These are phyloP conservation scores for Paramormyrops hopkinsi DNA, from an alignment of 2,797 vertebrate genomes.

Conservation along the genomic window DNA sequence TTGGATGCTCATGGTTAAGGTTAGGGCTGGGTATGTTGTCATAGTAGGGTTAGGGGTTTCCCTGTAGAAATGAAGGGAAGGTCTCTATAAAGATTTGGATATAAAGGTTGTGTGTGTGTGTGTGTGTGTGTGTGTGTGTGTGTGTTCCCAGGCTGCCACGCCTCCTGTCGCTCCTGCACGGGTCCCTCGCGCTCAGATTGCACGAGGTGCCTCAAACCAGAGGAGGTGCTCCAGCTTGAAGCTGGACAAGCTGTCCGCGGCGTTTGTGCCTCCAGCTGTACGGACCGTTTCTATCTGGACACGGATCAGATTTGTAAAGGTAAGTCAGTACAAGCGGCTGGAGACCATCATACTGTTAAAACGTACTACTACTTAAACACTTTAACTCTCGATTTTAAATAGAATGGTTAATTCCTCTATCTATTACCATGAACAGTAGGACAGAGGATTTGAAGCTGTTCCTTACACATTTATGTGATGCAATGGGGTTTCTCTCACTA, in stretches of 20 bases:
- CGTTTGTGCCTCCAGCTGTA: constrained; percentile 66
- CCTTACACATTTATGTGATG: background rate
- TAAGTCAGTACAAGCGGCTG: constrained; percentile 31
- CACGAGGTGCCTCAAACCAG: constrained; percentile 59
- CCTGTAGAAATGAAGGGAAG: background rate
- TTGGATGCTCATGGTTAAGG: background rate
- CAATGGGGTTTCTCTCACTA: background rate
- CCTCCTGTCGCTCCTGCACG: constrained; percentile 72
- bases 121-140: background rate
- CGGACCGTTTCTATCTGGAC: constrained; percentile 58
- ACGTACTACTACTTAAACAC: background rate
- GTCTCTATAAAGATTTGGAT: background rate
- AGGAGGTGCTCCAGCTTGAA: constrained; percentile 61
- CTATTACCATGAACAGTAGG: background rate
- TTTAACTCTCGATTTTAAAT: background rate
- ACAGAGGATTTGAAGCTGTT: background rate
- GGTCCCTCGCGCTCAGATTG: constrained; percentile 70
- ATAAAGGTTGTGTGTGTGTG: background rate
- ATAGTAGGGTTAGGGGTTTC: background rate
- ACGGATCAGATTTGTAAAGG: constrained; percentile 68
- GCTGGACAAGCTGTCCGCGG: constrained; percentile 46
- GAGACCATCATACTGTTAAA: background rate
- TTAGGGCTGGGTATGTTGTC: background rate
- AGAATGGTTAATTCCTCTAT: background rate
- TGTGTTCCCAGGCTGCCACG: constrained; percentile 69